These are phyloP conservation scores for Gnathonemus echidnorhynchus DNA, from an alignment of 2,113 vertebrate species.

Conservation along the genomic window DNA sequence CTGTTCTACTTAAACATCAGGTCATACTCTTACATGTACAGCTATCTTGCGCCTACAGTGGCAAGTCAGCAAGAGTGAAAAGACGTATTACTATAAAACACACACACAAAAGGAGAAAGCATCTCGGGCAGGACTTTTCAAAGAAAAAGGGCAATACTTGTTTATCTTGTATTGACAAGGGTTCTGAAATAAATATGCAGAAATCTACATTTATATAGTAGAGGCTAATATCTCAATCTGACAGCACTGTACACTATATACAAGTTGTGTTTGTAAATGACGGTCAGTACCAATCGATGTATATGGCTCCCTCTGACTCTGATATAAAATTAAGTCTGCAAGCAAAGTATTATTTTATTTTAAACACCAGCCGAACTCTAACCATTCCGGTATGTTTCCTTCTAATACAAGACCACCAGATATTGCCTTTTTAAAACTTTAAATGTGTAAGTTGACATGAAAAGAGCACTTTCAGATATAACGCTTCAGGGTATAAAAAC, in stretches of 20 bases:
- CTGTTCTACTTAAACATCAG: background rate
- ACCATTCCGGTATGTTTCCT: background rate
- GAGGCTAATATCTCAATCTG: background rate
- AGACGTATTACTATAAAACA: background rate
- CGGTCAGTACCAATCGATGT: background rate
- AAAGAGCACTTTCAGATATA: background rate
- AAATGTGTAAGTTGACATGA: background rate
- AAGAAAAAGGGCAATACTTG: slow-evolving; percentile 8
- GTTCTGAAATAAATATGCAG: background rate
- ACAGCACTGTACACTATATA: background rate
- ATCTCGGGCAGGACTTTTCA: background rate
- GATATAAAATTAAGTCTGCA: background rate
- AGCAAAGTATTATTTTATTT: background rate
- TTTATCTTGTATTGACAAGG: slow-evolving; percentile 4
- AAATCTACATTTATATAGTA: background rate
- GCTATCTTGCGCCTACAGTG: background rate
- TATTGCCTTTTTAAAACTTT: background rate
- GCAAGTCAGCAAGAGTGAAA: background rate
- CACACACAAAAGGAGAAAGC: background rate
- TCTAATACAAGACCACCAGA: background rate
- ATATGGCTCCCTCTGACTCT: background rate
- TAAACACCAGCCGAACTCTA: background rate
- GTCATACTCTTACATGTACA: background rate
- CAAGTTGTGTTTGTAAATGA: background rate
- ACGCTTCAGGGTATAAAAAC: background rate